Percentiles rank a stretch among this genome's conserved stretches.
Evolutionary conservation across 2,888 invertebrate species (phyloP).

Genomic region (Drosophila siamana): DNA sequence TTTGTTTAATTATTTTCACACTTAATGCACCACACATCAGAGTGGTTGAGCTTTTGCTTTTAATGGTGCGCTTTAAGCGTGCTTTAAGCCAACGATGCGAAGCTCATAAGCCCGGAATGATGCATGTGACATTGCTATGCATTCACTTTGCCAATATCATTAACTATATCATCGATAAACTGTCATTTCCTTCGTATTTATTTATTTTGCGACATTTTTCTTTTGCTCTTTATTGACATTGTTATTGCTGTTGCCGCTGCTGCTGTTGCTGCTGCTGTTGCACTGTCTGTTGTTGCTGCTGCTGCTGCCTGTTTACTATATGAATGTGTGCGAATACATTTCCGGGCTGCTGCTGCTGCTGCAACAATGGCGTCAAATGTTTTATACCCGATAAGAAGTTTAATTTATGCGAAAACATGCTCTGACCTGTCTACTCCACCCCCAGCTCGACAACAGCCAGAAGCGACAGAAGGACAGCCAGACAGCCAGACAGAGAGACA

Average conservation of each 20-base stretch:
- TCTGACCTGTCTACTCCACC: slow-evolving; percentile 57
- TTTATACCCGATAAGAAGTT: slow-evolving; percentile 81
- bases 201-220: slow-evolving; percentile 59
- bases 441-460: slow-evolving; percentile 5
- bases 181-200: slow-evolving; percentile 62
- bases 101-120: slow-evolving; percentile 13
- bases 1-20: not conserved
- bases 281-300: slow-evolving; percentile 24
- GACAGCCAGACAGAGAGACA: slow-evolving; percentile 25
- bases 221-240: slow-evolving; percentile 36
- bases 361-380: slow-evolving; percentile 74
- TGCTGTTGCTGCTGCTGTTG: slow-evolving; percentile 18
- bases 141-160: slow-evolving; percentile 47
- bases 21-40: not conserved
- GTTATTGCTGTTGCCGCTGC: slow-evolving; percentile 20
- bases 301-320: slow-evolving; percentile 40
- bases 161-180: slow-evolving; percentile 70
- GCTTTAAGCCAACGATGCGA: not conserved
- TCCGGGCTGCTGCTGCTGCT: slow-evolving; percentile 57
- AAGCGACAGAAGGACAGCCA: slow-evolving; percentile 31
- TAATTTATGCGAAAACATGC: slow-evolving; percentile 83
- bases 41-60: not conserved
- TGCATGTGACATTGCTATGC: slow-evolving; percentile 3
- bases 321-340: slow-evolving; percentile 38
- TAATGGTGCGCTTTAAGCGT: not conserved